Evolutionary conservation across 1,140 invertebrate genomes (phyloP).

Genomic region (Papilio machaon): DNA sequence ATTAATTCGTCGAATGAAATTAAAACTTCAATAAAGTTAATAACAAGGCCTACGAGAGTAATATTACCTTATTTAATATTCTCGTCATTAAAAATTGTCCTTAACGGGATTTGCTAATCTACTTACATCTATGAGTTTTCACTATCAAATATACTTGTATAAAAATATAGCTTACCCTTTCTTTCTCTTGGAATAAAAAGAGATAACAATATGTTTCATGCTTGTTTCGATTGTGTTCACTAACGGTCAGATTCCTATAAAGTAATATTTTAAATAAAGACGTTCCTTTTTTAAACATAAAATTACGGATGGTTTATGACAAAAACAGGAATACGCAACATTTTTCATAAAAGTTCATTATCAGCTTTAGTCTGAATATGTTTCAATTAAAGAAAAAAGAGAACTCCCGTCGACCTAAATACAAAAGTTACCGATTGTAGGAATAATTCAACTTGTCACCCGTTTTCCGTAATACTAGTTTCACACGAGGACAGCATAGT

Average conservation of each 20-base stretch:
- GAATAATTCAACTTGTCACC: constrained; percentile 19
- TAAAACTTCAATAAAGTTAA: background rate
- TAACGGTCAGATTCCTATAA: background rate
- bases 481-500: background rate
- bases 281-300: background rate
- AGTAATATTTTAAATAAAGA: background rate
- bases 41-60: background rate
- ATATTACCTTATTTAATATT: background rate
- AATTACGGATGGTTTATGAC: background rate
- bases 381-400: constrained; percentile 7
- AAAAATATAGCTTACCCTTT: too few species aligned
- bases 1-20: constrained; percentile 16
- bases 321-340: constrained; percentile 4
- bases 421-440: background rate
- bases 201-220: background rate
- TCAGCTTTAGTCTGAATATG: background rate
- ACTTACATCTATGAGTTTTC: too few species aligned
- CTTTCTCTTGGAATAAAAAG: background rate
- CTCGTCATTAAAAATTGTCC: background rate
- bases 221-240: background rate
- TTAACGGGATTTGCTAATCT: background rate
- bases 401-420: background rate
- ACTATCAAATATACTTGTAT: too few species aligned
- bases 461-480: background rate
- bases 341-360: constrained; percentile 21